Conservation (phyloP, 2,797 vertebrate genomes). For the Artibeus lituratus region DNA sequence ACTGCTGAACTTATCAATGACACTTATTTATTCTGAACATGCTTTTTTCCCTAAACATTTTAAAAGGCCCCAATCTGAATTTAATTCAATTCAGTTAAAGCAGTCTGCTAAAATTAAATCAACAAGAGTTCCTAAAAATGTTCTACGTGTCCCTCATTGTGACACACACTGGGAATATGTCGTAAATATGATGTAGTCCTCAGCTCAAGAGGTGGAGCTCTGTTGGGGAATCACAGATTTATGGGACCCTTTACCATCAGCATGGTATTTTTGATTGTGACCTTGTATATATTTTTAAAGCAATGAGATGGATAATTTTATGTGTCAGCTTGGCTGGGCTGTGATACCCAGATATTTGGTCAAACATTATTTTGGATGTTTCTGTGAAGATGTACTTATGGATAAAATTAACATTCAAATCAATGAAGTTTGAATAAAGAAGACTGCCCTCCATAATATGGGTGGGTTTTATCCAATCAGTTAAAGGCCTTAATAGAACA, state of each 20-base stretch:
- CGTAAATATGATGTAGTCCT: not conserved
- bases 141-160: not conserved
- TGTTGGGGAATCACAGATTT: not conserved
- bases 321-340: not conserved
- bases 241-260: not conserved
- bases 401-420: not conserved
- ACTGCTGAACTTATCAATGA: not conserved
- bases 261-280: not conserved
- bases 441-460: not conserved
- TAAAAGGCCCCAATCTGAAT: not conserved
- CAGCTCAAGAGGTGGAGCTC: not conserved
- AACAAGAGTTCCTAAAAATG: conserved; percentile 14
- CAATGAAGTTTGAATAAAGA: not conserved
- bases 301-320: not conserved
- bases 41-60: not conserved
- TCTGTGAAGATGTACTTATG: not conserved
- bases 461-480: not conserved
- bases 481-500: not conserved
- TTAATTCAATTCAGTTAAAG: not conserved
- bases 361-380: not conserved
- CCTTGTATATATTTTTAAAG: conserved; percentile 5
- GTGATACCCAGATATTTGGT: not conserved
- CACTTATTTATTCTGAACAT: not conserved
- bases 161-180: not conserved
- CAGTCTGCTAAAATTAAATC: not conserved